Evolutionary conservation across 2,113 vertebrate species (phyloP), one percentile per base, ranked within the genome.

Genomic region (Willisornis vidua): DNA sequence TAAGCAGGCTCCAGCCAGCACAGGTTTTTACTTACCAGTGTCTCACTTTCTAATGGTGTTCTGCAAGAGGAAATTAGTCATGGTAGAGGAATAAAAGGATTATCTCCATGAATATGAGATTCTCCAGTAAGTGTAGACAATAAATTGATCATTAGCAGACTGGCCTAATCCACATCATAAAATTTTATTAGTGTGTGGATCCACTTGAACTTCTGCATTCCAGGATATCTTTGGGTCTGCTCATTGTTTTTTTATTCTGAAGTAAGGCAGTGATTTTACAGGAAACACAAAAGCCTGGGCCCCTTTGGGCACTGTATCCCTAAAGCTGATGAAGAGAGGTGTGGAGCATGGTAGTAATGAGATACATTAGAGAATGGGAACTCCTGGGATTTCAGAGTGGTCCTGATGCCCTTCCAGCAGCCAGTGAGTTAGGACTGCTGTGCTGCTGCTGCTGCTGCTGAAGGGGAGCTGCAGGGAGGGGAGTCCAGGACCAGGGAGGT

Each of bases 121-220:
- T 90, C 43, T 87, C 29, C 28, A 55, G 19, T 82, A 80, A 87
- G 39, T 52, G n/a, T 25, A 92, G 88, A 57, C 84, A 93, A 71
- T 83, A 96, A 89, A 74, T 62, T 89, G 49, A 73, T 93, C 48
- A 39, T 94, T 83, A 93, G 62, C 74, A 85, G 81, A 80, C 72
- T 68, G 58, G 37, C 37, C 33, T 93, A 84, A 86, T 86, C 55
- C 63, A 43, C 54, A 33, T 82, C 10, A 49, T 83, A 62, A 48
- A 31, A 67, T 80, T 80, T 67, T 54, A 68, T 85, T 84, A 55
- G 22, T 26, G 5, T 76, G n/a, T 92, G 23, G 51, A 46, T 91
- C 70, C 74, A 62, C 68, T 79, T 26, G 4, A 79, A 57, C 7
- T 15, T 87, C 37, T 71, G 2, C 33, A 23, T 92, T 87, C 25